Evolutionary conservation across 1,140 invertebrate species (phyloP).

Genomic region (Drosophila burlai): DNA sequence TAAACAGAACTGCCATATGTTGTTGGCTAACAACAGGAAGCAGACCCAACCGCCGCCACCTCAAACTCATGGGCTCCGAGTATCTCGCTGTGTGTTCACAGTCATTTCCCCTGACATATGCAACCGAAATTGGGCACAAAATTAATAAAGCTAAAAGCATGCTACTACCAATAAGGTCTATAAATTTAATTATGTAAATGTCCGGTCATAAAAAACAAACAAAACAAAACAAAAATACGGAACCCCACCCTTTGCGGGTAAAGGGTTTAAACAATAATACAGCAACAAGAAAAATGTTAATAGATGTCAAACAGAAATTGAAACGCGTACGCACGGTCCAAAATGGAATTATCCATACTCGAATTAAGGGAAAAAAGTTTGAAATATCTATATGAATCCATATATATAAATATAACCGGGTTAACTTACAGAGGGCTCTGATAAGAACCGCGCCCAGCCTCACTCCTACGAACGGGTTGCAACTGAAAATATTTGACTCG

Average conservation of each 20-base stretch:
- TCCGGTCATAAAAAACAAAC: slow-evolving; percentile 60
- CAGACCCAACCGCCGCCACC: slow-evolving; percentile 5
- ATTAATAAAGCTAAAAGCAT: slow-evolving; percentile 82
- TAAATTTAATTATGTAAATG: slow-evolving; percentile 83
- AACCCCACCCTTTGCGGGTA: not conserved
- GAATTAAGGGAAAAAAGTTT: slow-evolving; percentile 8
- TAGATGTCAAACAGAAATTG: slow-evolving; percentile 80
- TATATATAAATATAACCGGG: slow-evolving; percentile 2
- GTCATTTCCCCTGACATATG: slow-evolving; percentile 50
- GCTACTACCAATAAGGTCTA: slow-evolving; percentile 77
- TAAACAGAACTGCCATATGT: slow-evolving; percentile 48
- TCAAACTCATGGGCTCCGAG: slow-evolving; percentile 13
- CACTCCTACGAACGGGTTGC: not conserved
- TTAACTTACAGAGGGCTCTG: slow-evolving; percentile 7
- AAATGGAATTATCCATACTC: slow-evolving; percentile 26
- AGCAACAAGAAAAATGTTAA: slow-evolving; percentile 59
- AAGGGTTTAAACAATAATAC: slow-evolving; percentile 1
- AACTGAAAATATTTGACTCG: slow-evolving; percentile 60
- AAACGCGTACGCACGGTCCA: slow-evolving; percentile 41
- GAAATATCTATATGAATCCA: slow-evolving; percentile 4
- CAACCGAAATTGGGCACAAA: slow-evolving; percentile 60
- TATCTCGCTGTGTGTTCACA: slow-evolving; percentile 28
- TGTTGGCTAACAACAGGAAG: slow-evolving; percentile 40
- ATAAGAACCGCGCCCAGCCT: slow-evolving; percentile 17
- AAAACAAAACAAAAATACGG: not conserved